Base-by-base conservation (phyloP, 37 sponge, comb jelly and placozoan species). In the Eunapius fragilis region DNA sequence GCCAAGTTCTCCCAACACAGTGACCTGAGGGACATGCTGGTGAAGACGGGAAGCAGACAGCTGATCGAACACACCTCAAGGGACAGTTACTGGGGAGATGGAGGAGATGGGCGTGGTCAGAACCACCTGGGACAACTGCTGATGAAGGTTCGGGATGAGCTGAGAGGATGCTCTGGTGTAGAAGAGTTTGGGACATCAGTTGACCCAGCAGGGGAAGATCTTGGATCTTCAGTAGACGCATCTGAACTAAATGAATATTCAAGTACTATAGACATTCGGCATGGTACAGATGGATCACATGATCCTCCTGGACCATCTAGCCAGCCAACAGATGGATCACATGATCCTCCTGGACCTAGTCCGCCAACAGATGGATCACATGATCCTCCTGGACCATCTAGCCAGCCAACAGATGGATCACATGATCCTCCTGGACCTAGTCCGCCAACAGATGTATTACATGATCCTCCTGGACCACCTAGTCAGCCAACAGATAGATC, bases 61-160 rank as follows among this genome's bases (percentile, higher is more conserved):
- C 77, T 94, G 22, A 68, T 94, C 80, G 95, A 94, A 67, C 89
- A 86, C 70, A 90, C 95, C 19, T 31, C 80, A 5, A 79, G 81
- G 45, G 95, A 94, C 36, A 80, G 76, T 0, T 94, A 81, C 80
- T 94, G 95, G 95, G 95, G 95, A 33, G 95, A 91, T 83, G 95
- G 95, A 25, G 92, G 95, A 80, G 79, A 87, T 82, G 92, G 92
- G 28, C 73, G 68, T 25, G 95, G 95, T 35, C 69, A 71, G 75
- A 94, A 94, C 87, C 67, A 76, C 58, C 81, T 94, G 9, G 95
- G 95, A 35, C 69, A 80, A 30, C 70, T 94, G 3, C 71, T 94
- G 72, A 91, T 91, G 92, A 69, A 91, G 69, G 83, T 94, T 0
- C 82, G 94, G 36, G 14, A 10, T 58, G 58, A 58, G 22, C 14